Evolutionary conservation across 30 jellyfish, hydroid and myxozoan genomes (phyloP), one percentile per base, ranked within the genome.

Genomic region (Catostylus mosaicus): DNA sequence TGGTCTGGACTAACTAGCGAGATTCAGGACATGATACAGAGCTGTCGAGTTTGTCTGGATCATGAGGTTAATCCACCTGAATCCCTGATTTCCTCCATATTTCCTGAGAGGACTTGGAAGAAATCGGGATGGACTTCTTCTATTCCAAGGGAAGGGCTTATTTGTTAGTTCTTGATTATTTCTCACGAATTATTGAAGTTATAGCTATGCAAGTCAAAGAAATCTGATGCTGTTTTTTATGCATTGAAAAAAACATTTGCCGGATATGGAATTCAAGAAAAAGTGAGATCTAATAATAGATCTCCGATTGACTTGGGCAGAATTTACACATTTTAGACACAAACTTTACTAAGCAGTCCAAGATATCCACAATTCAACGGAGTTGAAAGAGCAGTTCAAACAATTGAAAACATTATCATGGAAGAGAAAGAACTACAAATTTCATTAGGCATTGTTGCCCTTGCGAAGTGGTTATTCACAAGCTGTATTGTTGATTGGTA

Each of bases 71-170:
- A 33, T 33, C 29, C 80, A 19, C 59, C 80, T 6, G 62, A 67
- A 67, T 64, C 62, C 30, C 30, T 67, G 80, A 23, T 67, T 37
- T 31, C 80, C 80, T 67, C 80, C 80, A 67, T 23, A 67, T 67
- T 33, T 67, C 62, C 80, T 37, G 80, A 67, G 62, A 67, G 80
- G 38, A 67, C 80, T 43, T 67, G 80, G 80, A 35, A 67, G 62
- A 67, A 67, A 67, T 40, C 19, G 80, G 62, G 30, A 67, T 67
- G 30, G 80, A 40, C 30, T 67, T 67, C 62, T 40, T 33, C 31
- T 67, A 30, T 67, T 67, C 80, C 64, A 67, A 67, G 80, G 80
- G 80, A 65, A 65, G 46, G 63, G 9, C 16, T 67, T 67, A n/a
- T 67, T 43, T 67, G 18, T 67, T 67, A 67, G 30, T 67, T 67